Base-by-base conservation (phyloP, 2,113 vertebrate species). In the Terrapene triunguis region DNA sequence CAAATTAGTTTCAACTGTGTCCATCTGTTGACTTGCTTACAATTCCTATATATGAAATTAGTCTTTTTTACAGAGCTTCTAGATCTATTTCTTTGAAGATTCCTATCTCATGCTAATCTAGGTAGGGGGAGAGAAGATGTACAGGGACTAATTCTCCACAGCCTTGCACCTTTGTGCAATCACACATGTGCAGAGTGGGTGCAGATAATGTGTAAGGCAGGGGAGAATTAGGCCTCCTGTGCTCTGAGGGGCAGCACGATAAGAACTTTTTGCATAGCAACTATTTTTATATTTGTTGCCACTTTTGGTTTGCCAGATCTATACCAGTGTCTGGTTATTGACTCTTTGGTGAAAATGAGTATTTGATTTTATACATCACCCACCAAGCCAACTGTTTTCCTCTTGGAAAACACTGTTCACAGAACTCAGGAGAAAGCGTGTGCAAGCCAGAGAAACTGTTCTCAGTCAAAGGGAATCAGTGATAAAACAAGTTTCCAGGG, bases 21-120 rank as follows among this genome's bases (percentile, higher is more conserved):
- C 47, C 62, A 97, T 94, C 85, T 92, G 42, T 94, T 84, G 51
- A 82, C 87, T 80, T 32, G 78, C 55, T 84, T 84, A 10, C n/a
- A 95, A 47, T 21, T 83, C 62, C 80, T 87, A 78, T n/a, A 22
- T 17, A 88, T 32, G 24, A 81, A 79, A 51, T 0, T 0, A 78
- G 65, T 7, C 62, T 88, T 81, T 54, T 80, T 13, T 4, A 2
- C 47, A n/a, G 3, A 85, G 79, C 42, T 74, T 35, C 81, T 84
- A 7, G 0, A 19, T n/a, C 54, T 92, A 13, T 29, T 86, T 91
- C 82, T 65, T 72, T 83, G 85, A 35, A 89, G 38, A 32, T 84
- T 83, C 87, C 50, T 72, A 50, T 47, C 83, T 91, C 1, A 55
- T 51, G 38, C 35, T 55, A 27, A 91, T 14, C 7, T 79, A 50